Evolutionary conservation across 2,797 vertebrate species (phyloP).

Genomic region (Apodemus agrarius): DNA sequence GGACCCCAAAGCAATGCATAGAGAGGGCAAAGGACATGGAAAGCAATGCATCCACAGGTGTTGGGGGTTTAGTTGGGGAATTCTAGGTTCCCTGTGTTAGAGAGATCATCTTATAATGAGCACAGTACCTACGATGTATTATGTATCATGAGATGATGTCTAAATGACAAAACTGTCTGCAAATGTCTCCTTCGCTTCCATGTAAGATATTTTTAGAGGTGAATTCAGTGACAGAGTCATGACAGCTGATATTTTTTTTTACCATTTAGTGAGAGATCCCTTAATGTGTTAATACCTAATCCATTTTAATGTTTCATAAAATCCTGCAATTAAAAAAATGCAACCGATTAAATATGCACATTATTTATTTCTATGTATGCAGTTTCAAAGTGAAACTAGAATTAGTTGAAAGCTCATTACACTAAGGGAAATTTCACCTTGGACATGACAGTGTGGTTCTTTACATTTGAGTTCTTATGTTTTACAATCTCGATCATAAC

Average conservation of each 20-base stretch:
- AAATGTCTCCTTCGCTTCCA: conserved; percentile 57
- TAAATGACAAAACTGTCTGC: conserved; percentile 73
- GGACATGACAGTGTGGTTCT: neutral
- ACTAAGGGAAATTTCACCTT: conserved; percentile 16
- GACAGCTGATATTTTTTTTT: conserved; percentile 64
- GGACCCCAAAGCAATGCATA: neutral
- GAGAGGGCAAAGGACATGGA: neutral
- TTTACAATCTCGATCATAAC: neutral
- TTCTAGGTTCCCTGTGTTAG: neutral
- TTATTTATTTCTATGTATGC: neutral
- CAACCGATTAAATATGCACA: neutral
- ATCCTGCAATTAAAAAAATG: conserved; percentile 29
- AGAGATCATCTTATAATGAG: conserved; percentile 65
- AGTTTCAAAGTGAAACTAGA: conserved; percentile 38
- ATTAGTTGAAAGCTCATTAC: conserved; percentile 17
- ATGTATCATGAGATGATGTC: conserved; percentile 31
- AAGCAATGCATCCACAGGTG: neutral
- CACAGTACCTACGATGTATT: conserved; percentile 44
- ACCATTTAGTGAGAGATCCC: conserved; percentile 9
- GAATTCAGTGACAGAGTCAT: conserved; percentile 65
- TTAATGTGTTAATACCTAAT: conserved; percentile 43
- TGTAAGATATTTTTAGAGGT: conserved; percentile 70
- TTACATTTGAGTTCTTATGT: neutral
- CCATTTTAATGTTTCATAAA: conserved; percentile 61
- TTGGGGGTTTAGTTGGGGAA: conserved; percentile 13